These are phyloP conservation scores for Cinclus cinclus DNA, from an alignment of 2,113 vertebrate genomes.

Conservation along the genomic window DNA sequence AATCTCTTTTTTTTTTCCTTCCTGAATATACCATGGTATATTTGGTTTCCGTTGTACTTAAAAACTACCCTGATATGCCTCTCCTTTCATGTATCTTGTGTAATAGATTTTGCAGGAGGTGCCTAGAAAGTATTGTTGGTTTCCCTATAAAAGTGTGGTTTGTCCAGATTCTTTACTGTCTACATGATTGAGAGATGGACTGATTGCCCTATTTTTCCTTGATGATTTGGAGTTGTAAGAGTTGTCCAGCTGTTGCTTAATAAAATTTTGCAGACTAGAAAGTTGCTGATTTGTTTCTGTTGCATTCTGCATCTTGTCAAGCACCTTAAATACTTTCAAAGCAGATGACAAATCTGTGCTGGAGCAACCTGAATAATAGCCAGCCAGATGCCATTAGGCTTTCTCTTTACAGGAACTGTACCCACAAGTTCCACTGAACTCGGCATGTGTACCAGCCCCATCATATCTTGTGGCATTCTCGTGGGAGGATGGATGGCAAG, in stretches of 20 bases:
- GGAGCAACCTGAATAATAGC: not conserved
- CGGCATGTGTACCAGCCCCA: not conserved
- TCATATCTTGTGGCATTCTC: not conserved
- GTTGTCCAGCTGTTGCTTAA: constrained; percentile 86
- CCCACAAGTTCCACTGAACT: not conserved
- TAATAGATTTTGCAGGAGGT: constrained; percentile 68
- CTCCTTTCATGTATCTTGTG: constrained; percentile 71
- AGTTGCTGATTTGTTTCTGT: constrained; percentile 32
- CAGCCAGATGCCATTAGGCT: not conserved
- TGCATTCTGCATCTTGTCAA: constrained; percentile 57
- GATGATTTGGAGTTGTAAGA: constrained; percentile 82
- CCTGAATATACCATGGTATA: constrained; percentile 8
- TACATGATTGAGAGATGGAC: constrained; percentile 73
- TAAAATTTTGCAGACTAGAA: constrained; percentile 84
- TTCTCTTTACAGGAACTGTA: not conserved
- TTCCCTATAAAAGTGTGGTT: constrained; percentile 76
- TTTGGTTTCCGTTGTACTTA: constrained; percentile 41
- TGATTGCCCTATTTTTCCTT: constrained; percentile 75
- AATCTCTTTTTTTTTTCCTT: not conserved
- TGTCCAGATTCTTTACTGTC: constrained; percentile 80
- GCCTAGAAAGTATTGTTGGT: constrained; percentile 72
- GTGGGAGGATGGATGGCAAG: not conserved
- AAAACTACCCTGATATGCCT: constrained; percentile 44
- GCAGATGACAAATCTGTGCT: not conserved
- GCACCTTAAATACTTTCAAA: constrained; percentile 13